Base-by-base conservation (phyloP, 1,140 invertebrate species). In the Leguminivora glycinivorella region DNA sequence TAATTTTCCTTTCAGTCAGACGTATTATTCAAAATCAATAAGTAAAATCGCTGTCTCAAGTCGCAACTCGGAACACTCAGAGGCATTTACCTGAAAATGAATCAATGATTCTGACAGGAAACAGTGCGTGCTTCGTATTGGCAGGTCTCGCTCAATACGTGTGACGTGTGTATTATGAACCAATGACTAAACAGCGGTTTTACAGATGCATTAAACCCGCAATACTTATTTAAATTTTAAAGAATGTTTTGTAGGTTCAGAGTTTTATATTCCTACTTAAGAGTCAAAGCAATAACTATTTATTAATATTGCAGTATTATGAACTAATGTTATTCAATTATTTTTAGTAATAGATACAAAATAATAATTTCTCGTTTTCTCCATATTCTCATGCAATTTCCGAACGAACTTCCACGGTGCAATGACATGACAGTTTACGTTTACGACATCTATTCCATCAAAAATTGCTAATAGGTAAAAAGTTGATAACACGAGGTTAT, bases 1-100 rank as follows among this genome's bases (percentile, higher is more conserved):
- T 63, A 63, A 63, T 63, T 63, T 63, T 63, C 26, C 26, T 29
- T 63, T 34, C 14, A 63, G 58, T 63, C 26, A 34, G 58, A n/a
- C 58, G 29, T 63, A 63, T 63, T 63, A 63, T 63, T 63, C 26
- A 63, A 63, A 63, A 63, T 63, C 58, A 63, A 63, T 63, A 63
- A 63, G 58, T 63, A 63, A 63, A 63, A 63, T 63, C 26, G 58
- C 58, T 63, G 58, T 63, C 58, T 63, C 58, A 63, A 63, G 26
- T 63, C 58, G 6, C 47, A 52, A 60, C 56, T 60, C 58, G 19
- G 40, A 29, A 31, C 14, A 17, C 58, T 2, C n/a, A 29, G 25
- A 63, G 26, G 58, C 58, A 31, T 63, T 63, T 29, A 12, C 22
- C 56, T 17, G 6, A 52, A 52, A 52, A 22, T 19, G 47, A 52